Evolutionary conservation across 2,797 vertebrate species (phyloP).

Genomic region (Leuciscus waleckii): DNA sequence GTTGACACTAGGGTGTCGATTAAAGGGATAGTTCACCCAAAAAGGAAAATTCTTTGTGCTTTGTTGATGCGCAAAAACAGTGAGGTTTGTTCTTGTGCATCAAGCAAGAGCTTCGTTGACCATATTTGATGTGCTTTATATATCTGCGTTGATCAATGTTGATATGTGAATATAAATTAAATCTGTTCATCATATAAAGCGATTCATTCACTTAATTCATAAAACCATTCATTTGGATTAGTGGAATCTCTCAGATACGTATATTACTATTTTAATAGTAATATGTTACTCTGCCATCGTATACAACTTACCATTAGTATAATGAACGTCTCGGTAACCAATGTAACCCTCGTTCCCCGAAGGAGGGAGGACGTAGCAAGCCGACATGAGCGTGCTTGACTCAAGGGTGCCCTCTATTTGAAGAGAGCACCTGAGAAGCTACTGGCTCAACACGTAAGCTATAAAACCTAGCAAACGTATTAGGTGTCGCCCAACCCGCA

Average conservation of each 20-base stretch:
- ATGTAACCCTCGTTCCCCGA: too few species aligned
- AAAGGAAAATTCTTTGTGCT: neutral
- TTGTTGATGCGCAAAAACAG: neutral
- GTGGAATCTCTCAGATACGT: neutral
- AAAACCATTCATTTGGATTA: neutral
- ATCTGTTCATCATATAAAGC: neutral
- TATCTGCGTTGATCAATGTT: neutral
- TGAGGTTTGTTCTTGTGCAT: neutral
- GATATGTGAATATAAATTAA: neutral
- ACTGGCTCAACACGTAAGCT: too few species aligned
- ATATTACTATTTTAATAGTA: neutral
- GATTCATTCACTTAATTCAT: neutral
- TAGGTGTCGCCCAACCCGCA: too few species aligned
- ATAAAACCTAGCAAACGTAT: too few species aligned
- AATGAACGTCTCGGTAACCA: too few species aligned
- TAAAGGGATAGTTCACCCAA: neutral
- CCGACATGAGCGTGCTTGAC: too few species aligned
- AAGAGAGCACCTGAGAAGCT: too few species aligned
- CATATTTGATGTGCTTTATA: neutral
- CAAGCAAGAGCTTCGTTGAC: neutral
- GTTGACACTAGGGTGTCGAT: neutral
- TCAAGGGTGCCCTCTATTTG: too few species aligned
- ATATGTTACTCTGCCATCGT: neutral
- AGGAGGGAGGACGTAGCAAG: too few species aligned
- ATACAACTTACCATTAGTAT: neutral